Percentiles rank a stretch among this genome's conserved stretches.
These are phyloP conservation scores for Aromia moschata DNA, from an alignment of 2,888 invertebrate species.

Conservation along the genomic window DNA sequence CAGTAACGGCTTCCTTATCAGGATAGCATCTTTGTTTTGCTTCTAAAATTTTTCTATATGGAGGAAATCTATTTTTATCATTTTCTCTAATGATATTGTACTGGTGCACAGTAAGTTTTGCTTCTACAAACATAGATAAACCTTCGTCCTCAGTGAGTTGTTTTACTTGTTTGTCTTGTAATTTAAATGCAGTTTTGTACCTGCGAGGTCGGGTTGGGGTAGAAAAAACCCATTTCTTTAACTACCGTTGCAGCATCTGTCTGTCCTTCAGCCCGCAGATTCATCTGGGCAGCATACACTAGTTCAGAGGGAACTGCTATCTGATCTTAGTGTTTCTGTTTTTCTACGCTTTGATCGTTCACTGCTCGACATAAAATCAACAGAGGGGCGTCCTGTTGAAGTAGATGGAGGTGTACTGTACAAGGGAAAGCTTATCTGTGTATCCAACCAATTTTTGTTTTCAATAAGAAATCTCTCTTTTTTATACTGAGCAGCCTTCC, in stretches of 20 bases:
- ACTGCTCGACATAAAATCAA: not conserved
- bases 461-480: not conserved
- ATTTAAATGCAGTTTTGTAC: not conserved
- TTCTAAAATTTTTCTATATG: not conserved
- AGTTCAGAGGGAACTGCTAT: constrained; percentile 4
- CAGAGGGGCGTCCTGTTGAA: not conserved
- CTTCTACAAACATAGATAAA: not conserved
- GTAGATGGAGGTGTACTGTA: not conserved
- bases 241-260: not conserved
- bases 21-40: constrained; percentile 8
- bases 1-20: not conserved
- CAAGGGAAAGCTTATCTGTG: not conserved
- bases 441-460: not conserved
- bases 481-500: not conserved
- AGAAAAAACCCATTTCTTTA: not conserved
- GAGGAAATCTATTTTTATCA: not conserved
- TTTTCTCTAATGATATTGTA: not conserved
- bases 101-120: not conserved
- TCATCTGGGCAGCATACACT: constrained; percentile 23
- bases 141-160: not conserved
- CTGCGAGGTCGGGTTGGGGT: not conserved
- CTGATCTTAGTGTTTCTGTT: constrained; percentile 9
- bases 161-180: not conserved
- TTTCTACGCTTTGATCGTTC: not conserved
- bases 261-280: constrained; percentile 8